Conservation (phyloP, 1,140 invertebrate species). For the Apis cerana region DNA sequence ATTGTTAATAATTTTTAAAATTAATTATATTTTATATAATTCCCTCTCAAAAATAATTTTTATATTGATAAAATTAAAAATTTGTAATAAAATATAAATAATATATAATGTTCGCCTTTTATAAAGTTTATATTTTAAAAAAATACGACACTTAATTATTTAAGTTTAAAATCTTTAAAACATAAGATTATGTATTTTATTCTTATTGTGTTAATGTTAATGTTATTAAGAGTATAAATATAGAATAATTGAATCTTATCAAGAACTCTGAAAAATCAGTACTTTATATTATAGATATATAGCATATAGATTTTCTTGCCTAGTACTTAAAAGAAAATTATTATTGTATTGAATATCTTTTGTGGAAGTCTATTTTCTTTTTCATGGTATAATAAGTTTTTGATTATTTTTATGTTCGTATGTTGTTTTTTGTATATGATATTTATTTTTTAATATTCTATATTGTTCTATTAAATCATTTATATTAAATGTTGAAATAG, state of each 20-base stretch:
- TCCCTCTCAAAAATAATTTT: slow-evolving; percentile 8
- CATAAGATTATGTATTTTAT: slow-evolving; percentile 13
- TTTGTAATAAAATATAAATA: background rate
- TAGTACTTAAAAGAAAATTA: slow-evolving; percentile 17
- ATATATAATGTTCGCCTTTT: slow-evolving; percentile 18
- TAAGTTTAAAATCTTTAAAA: slow-evolving; percentile 22
- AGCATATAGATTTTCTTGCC: slow-evolving; percentile 24
- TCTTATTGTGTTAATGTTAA: slow-evolving; percentile 21
- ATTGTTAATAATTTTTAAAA: background rate
- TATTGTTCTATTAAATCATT: no score
- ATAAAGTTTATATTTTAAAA: background rate
- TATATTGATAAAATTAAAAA: slow-evolving; percentile 5
- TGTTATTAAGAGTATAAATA: slow-evolving; percentile 19
- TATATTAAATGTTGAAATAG: background rate
- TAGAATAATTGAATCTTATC: slow-evolving; percentile 30
- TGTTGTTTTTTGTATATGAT: background rate
- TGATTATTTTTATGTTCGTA: background rate
- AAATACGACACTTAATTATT: background rate
- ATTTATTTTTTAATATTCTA: background rate
- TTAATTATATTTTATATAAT: slow-evolving; percentile 27
- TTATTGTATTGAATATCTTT: background rate
- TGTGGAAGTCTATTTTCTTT: background rate
- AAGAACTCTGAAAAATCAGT: background rate
- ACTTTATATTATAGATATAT: slow-evolving; percentile 13
- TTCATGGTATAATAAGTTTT: background rate